Percentiles rank a stretch among this genome's conserved stretches.
These are phyloP conservation scores for Brachyalestes nurse DNA, from an alignment of 2,797 vertebrate species.

Conservation along the genomic window DNA sequence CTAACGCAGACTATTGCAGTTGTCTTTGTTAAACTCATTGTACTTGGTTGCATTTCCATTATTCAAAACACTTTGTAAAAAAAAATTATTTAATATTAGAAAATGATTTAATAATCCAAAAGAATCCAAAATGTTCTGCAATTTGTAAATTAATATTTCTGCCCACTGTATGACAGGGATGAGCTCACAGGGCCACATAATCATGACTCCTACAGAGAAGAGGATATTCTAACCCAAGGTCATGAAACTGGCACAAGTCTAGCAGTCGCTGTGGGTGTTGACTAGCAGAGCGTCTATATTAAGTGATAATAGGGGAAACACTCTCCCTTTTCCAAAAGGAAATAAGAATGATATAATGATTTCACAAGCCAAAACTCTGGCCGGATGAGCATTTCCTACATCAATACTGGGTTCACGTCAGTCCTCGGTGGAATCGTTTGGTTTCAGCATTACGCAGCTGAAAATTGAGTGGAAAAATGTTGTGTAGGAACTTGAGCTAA, in stretches of 20 bases:
- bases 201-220: neutral
- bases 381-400: conserved; percentile 52
- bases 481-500: neutral
- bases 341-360: conserved; percentile 61
- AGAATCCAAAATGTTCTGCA: too few species aligned
- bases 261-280: conserved; percentile 47
- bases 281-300: conserved; percentile 55
- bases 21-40: too few species aligned
- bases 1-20: too few species aligned
- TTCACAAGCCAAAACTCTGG: conserved; percentile 43
- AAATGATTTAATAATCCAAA: neutral
- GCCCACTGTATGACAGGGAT: neutral
- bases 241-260: conserved; percentile 51
- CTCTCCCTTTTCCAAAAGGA: conserved; percentile 63
- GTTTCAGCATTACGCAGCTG: neutral
- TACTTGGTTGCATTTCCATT: too few species aligned
- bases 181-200: neutral
- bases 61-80: too few species aligned
- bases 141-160: too few species aligned
- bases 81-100: too few species aligned
- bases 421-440: conserved; percentile 20
- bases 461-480: neutral
- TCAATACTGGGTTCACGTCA: conserved; percentile 40
- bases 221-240: conserved; percentile 37
- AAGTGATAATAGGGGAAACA: conserved; percentile 61